Evolutionary conservation across 1,140 invertebrate genomes (phyloP), one percentile per base, ranked within the genome.

Genomic region (Epicauta chinensis): DNA sequence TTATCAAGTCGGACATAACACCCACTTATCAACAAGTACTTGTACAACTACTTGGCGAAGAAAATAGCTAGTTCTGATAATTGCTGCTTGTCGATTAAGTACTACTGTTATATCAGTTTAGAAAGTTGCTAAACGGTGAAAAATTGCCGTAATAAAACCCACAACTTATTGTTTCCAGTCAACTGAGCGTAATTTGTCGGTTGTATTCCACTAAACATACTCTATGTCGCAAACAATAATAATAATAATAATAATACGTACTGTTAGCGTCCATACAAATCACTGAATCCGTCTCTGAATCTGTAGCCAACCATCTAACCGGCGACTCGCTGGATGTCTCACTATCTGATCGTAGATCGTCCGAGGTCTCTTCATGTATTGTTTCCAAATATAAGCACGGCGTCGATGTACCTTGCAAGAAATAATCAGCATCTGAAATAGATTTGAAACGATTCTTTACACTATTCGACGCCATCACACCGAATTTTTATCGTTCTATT

Each of bases 341-440:
- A 23, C 82, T 81, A 60, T 87, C 84, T 43, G 82, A 86, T 37
- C 81, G 77, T 53, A 87, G 71, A 67, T 87, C 84, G 69, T 87
- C 85, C 51, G 83, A 86, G 2, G 83, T 87, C 67, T 87, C 85
- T 65, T 87, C 85, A 53, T 84, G 73, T 65, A 87, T 87, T 0
- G 84, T 87, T 68, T 86, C 85, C 70, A 87, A 72, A 61, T 79
- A 80, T 44, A 77, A 73, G 53, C 75, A 77, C 39, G 75, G 73
- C 39, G 71, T 65, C 3, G 56, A 44, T 12, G 34, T 53, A 1
- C 58, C 59, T 6, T 64, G 62, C 6, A 71, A 43, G 40, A 71
- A 71, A 40, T 77, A 61, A 55, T 75, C 71, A 10, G 73, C 72
- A 63, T 79, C 77, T 78, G 69, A 5, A 73, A 78, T 50, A 23